A percentile compares a stretch with the other conserved stretches of the same genome.
Conservation (phyloP, 2,888 invertebrate genomes). For the Melanophora roralis region DNA sequence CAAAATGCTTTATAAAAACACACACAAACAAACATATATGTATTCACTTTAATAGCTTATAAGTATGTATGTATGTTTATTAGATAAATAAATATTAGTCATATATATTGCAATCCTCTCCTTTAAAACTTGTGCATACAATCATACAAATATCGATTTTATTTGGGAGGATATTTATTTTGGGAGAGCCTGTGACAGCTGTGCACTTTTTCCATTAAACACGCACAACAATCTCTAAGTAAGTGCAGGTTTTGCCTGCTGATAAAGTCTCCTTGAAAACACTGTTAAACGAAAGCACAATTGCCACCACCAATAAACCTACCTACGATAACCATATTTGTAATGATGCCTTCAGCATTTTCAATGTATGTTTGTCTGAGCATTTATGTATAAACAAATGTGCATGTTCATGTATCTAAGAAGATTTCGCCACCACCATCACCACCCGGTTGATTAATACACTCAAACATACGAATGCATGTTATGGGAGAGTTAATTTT, state of each 20-base stretch:
- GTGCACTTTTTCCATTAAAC: constrained; percentile 44
- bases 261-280: constrained; percentile 46
- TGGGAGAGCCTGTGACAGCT: constrained; percentile 55
- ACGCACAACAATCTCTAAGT: neutral
- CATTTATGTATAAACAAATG: constrained; percentile 10
- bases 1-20: neutral
- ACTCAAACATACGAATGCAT: too few relatives aligned
- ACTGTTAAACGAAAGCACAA: constrained; percentile 49
- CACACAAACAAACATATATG: neutral
- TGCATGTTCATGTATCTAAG: too few relatives aligned
- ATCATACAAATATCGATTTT: constrained; percentile 32
- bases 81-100: constrained; percentile 7
- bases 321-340: neutral
- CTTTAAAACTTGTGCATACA: constrained; percentile 4
- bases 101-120: constrained; percentile 7
- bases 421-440: too few relatives aligned
- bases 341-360: neutral
- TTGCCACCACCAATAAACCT: constrained; percentile 44
- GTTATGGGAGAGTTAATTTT: neutral
- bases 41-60: too few relatives aligned
- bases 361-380: neutral
- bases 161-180: constrained; percentile 21
- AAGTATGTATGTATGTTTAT: neutral
- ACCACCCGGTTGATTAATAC: too few relatives aligned
- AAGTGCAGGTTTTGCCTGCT: constrained; percentile 55